A percentile compares a stretch with the other conserved stretches of the same genome.
Conservation (phyloP, 2,113 vertebrate genomes). For the Miniopterus natalensis region DNA sequence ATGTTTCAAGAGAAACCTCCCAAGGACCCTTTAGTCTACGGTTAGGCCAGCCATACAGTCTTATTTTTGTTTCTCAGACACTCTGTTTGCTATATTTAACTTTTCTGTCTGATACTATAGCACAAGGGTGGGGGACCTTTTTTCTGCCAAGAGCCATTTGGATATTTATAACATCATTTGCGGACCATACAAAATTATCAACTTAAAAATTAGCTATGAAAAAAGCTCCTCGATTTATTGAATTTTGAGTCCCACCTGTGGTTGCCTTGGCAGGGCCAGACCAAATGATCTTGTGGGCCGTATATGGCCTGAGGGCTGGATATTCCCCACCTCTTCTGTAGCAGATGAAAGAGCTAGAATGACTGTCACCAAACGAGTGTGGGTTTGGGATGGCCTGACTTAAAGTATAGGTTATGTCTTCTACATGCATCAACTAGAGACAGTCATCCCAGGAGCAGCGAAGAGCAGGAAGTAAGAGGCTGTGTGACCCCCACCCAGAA, state of each 20-base stretch:
- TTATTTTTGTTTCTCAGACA: not conserved
- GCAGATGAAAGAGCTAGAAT: not conserved
- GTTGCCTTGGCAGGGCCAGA: no score
- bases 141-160: no score
- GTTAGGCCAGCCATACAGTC: not conserved
- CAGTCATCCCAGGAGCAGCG: fast-evolving
- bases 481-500: fast-evolving
- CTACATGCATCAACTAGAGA: not conserved
- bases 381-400: not conserved
- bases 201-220: no score
- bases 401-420: not conserved
- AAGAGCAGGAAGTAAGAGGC: not conserved
- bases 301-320: no score
- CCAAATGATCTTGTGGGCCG: no score
- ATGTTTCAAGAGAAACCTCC: not conserved
- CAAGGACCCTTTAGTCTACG: not conserved
- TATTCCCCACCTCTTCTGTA: no score
- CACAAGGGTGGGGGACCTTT: no score
- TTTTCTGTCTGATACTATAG: not conserved
- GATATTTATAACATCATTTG: no score
- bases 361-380: not conserved
- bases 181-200: no score
- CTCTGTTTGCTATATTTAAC: not conserved
- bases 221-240: no score
- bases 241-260: no score